Evolutionary conservation across 2,888 invertebrate genomes (phyloP), one percentile per base, ranked within the genome.

Genomic region (Tetragonula carbonaria): DNA sequence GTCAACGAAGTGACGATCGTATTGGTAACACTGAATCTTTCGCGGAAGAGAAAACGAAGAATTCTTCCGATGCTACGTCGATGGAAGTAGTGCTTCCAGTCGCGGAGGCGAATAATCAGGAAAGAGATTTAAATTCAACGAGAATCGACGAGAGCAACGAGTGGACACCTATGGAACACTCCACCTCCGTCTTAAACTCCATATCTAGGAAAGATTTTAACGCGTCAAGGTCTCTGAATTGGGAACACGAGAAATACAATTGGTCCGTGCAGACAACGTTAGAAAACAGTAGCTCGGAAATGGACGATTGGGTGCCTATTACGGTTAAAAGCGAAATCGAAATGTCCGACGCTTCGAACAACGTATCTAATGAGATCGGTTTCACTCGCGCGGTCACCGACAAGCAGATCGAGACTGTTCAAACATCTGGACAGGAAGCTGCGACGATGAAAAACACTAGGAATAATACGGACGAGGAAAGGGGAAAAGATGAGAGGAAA

Each of bases 241-340:
- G 93, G 93, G 92, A 87, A 38, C 88, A 91, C 71, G 91, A 80
- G 1, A 91, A 80, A 14, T 87, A 86, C 0, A 84, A 74, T 11
- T 93, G 93, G 92, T 85, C 85, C 16, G 88, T 91, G 0, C 68
- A 86, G 23, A 75, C 70, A n/a, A 75, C 70, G 23, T 79, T 38
- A 84, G 68, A 62, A 6, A 79, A 51, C 8, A 82, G 80, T 16
- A 85, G 65, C 2, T 87, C 91, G 0, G 91, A 92, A 55, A 85
- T 91, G 71, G 92, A 93, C 71, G 92, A 93, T 50, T 94, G 94
- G 94, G 87, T 93, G 0, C 93, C 93, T 2, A 82, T 92, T 4
- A 81, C 87, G 18, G 68, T 86, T 1, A 81, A 66, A 50, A 74
- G 28, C 23, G 76, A 80, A 2, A 55, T n/a, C 23, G 16, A 18